A percentile compares a stretch with the other conserved stretches of the same genome.
Evolutionary conservation across 92 coral and sea anemone species (phyloP).

Genomic region (Montipora capitata): DNA sequence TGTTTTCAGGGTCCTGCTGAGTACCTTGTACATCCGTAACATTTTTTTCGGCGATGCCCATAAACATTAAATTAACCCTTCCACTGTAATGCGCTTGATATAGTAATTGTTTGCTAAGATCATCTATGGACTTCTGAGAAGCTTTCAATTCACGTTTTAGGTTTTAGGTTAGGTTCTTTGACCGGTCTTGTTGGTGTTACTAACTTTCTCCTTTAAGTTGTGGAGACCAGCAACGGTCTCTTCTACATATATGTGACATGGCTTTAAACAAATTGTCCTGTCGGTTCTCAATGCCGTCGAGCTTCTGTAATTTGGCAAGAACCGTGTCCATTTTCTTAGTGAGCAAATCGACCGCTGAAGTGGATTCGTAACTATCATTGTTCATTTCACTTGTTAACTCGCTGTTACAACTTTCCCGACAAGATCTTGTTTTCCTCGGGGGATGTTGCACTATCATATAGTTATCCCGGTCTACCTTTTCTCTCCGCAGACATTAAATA

Average conservation of each 20-base stretch:
- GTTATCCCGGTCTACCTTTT: too few relatives aligned
- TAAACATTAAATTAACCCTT: constrained; percentile 1
- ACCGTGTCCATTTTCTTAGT: neutral
- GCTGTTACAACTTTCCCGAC: neutral
- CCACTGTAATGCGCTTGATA: constrained; percentile 1
- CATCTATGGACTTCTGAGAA: neutral
- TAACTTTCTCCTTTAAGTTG: neutral
- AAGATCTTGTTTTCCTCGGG: too few relatives aligned
- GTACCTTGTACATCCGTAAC: neutral
- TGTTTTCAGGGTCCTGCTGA: neutral
- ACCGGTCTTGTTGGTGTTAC: neutral
- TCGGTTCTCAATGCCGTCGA: neutral
- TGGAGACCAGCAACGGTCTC: neutral
- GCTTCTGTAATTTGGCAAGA: neutral
- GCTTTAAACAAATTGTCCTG: neutral
- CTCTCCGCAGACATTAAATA: too few relatives aligned
- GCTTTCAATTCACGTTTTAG: neutral
- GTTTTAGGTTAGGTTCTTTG: too few relatives aligned
- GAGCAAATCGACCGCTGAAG: neutral
- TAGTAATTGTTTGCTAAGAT: neutral
- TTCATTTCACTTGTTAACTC: neutral
- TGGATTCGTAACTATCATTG: neutral
- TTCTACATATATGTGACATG: neutral
- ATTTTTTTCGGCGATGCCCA: neutral
- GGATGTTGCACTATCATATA: too few relatives aligned